Conservation (phyloP, 2,797 vertebrate species). For the Avahi laniger region DNA sequence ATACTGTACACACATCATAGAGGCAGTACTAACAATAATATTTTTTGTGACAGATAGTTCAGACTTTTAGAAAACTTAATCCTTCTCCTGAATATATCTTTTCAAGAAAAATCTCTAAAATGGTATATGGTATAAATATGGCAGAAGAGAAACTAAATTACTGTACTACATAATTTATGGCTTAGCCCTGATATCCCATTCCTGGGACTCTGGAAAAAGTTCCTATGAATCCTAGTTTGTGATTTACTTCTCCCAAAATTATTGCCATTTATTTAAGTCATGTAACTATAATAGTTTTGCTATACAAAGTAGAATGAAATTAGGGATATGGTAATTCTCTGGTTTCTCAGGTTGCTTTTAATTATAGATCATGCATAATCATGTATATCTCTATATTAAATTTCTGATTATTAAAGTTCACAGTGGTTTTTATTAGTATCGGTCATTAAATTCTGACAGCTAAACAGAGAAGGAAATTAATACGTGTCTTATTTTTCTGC, state of each 20-base stretch:
- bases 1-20: background rate
- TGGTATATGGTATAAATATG: background rate
- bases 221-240: constrained; percentile 41
- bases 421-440: constrained; percentile 21
- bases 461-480: constrained; percentile 46
- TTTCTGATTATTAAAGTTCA: constrained; percentile 28
- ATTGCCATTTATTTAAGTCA: constrained; percentile 61
- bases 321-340: background rate
- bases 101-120: background rate
- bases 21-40: background rate
- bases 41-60: constrained; percentile 21
- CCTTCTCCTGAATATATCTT: constrained; percentile 31
- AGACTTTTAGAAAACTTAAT: constrained; percentile 13
- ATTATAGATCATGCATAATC: background rate
- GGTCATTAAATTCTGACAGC: constrained; percentile 4
- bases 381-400: constrained; percentile 4
- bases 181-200: background rate
- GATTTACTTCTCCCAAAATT: constrained; percentile 63
- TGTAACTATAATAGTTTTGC: constrained; percentile 57
- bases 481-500: background rate
- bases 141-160: constrained; percentile 24
- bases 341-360: constrained; percentile 62
- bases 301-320: constrained; percentile 49
- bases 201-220: constrained; percentile 19
- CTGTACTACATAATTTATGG: constrained; percentile 1